Conservation (phyloP, 2,797 vertebrate species). For the Enteromius unitaeniatus region DNA sequence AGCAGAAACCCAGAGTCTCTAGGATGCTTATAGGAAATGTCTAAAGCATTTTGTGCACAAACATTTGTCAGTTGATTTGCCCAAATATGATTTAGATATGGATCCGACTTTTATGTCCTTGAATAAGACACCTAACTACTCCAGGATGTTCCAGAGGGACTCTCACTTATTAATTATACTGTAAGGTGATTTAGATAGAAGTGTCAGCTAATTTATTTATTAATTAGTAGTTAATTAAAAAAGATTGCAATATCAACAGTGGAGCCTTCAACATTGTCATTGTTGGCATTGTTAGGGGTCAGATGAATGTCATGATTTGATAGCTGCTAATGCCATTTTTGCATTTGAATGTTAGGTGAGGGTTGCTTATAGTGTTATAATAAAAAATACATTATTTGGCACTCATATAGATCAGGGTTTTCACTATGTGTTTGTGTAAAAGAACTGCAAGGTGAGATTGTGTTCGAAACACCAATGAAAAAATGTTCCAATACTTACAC, state of each 20-base stretch:
- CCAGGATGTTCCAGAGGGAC: slow-evolving; percentile 14
- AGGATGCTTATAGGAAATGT: not conserved
- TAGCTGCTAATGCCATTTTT: not conserved
- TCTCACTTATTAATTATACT: slow-evolving; percentile 1
- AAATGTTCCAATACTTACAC: not conserved
- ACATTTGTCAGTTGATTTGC: not conserved
- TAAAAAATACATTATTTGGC: not conserved
- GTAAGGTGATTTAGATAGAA: slow-evolving; percentile 8
- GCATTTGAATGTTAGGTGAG: not conserved
- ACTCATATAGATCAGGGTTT: not conserved
- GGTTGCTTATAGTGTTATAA: not conserved
- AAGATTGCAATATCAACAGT: slow-evolving; percentile 4
- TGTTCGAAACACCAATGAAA: not conserved
- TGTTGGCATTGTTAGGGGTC: not conserved
- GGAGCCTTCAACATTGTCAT: not conserved
- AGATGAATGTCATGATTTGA: not conserved
- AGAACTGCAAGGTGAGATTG: not conserved
- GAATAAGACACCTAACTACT: not conserved
- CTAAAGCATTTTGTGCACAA: not conserved
- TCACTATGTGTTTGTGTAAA: not conserved
- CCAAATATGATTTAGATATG: not conserved
- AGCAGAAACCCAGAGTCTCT: not conserved
- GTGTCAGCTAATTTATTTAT: slow-evolving; percentile 3
- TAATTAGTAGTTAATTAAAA: slow-evolving; percentile 2
- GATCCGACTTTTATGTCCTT: slow-evolving; percentile 14